Evolutionary conservation across 2,797 vertebrate species (phyloP).

Genomic region (Myotis vivesi): DNA sequence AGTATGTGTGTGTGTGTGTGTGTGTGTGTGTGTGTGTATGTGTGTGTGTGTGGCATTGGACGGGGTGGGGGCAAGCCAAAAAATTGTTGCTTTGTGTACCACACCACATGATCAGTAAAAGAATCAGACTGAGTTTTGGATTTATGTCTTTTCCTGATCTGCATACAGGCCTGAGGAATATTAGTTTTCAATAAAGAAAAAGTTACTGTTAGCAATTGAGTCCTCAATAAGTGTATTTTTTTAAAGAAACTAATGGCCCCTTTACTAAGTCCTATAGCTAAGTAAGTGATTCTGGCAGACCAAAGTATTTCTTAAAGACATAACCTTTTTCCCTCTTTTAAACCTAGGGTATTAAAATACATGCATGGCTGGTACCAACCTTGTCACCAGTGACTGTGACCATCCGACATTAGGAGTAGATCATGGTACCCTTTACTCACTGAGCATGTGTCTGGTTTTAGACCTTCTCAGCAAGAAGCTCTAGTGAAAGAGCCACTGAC

Average conservation of each 20-base stretch:
- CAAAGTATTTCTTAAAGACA: neutral
- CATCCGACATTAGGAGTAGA: neutral
- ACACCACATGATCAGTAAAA: neutral
- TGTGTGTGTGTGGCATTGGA: too few species aligned
- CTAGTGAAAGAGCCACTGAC: neutral
- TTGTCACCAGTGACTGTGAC: neutral
- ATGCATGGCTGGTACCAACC: neutral
- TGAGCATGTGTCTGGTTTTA: neutral
- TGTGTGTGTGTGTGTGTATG: neutral
- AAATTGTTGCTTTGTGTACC: neutral
- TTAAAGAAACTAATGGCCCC: neutral
- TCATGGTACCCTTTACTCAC: neutral
- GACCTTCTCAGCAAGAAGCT: neutral
- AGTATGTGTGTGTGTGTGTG: too few species aligned
- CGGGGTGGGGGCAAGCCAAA: neutral
- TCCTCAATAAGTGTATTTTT: neutral
- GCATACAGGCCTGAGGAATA: neutral
- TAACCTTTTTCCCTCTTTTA: neutral
- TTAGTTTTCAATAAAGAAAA: slow-evolving; percentile 16
- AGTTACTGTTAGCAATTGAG: neutral
- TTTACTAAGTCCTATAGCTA: neutral
- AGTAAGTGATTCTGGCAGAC: neutral
- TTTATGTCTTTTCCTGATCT: neutral
- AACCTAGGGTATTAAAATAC: neutral
- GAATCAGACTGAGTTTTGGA: neutral